Base-by-base conservation (phyloP, 1,140 invertebrate species). In the Venturia canescens region DNA sequence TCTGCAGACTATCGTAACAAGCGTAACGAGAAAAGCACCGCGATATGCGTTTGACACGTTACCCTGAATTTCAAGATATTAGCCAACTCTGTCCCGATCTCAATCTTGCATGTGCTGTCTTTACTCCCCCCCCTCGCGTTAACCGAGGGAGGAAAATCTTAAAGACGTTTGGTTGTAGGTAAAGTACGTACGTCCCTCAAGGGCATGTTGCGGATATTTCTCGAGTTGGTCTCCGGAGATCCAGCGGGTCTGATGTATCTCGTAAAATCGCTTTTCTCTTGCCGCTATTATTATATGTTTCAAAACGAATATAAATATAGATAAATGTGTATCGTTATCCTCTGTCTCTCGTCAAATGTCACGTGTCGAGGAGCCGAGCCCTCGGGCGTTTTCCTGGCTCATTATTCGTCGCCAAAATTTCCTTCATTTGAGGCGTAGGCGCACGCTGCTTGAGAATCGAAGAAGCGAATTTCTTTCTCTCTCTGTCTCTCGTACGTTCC, bases 11-110 rank as follows among this genome's bases (percentile, higher is more conserved):
- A 29, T 23, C 16, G 44, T 34, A n/a, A 71, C 31, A 18, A 13
- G 16, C 63, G 74, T 38, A 13, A 34, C 16, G 38, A 78, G 53
- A 11, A 21, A 78, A 60, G 26, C 29, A 27, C 27, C 60, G 85
- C 81, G 83, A 90, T 84, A 87, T 88, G 88, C 77, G 82, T 88
- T 90, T 90, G 89, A 90, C 87, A 86, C 86, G 85, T 87, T 86
- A 86, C 82, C 80, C 85, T 84, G 85, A 87, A 88, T 90, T 88
- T 89, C 87, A 88, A 84, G 84, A 57, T 15, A 87, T 87, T 88
- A 88, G 86, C 83, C 87, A 53, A n/a, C 50, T 53, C 50, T 3
- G 18, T 53, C 50, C n/a, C 50, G 16, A 18, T 53, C 50, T 53
- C 50, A 21, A 18, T 26, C 60, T 27, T 63, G 60, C 60, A 63